Conservation (phyloP, 1,140 invertebrate genomes). For the Wiebesia pumilae region DNA sequence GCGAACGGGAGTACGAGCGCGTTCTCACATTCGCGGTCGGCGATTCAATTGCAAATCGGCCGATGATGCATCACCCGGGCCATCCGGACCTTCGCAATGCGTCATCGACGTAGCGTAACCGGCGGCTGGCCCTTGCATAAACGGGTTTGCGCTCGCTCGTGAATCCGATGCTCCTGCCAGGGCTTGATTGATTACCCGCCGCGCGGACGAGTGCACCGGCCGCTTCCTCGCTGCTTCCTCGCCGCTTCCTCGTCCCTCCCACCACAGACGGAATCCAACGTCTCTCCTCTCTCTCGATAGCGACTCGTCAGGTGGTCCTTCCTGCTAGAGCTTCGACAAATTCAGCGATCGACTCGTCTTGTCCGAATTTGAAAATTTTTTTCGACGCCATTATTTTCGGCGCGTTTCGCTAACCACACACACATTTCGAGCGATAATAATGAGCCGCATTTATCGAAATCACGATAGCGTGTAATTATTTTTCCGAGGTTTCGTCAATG, state of each 20-base stretch:
- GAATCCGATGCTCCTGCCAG: constrained; percentile 35
- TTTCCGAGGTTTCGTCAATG: not conserved
- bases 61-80: constrained; percentile 48
- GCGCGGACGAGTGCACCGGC: not conserved
- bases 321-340: not conserved
- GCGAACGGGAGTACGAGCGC: not conserved
- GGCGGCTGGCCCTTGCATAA: constrained; percentile 22
- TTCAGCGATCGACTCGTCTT: not conserved
- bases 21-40: not conserved
- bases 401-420: too few relatives aligned
- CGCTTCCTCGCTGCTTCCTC: too few relatives aligned
- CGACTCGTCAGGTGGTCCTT: not conserved
- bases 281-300: not conserved
- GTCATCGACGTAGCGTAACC: constrained; percentile 50
- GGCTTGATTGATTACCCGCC: constrained; percentile 35
- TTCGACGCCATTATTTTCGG: too few relatives aligned
- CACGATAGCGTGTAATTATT: not conserved
- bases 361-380: too few relatives aligned
- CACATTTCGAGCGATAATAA: too few relatives aligned
- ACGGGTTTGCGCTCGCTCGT: constrained; percentile 46
- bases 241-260: too few relatives aligned
- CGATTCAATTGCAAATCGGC: constrained; percentile 54
- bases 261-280: too few relatives aligned
- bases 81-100: constrained; percentile 40
- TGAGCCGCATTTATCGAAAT: not conserved